Conservation (phyloP, 2,113 vertebrate species). For the Ailurus styani region DNA sequence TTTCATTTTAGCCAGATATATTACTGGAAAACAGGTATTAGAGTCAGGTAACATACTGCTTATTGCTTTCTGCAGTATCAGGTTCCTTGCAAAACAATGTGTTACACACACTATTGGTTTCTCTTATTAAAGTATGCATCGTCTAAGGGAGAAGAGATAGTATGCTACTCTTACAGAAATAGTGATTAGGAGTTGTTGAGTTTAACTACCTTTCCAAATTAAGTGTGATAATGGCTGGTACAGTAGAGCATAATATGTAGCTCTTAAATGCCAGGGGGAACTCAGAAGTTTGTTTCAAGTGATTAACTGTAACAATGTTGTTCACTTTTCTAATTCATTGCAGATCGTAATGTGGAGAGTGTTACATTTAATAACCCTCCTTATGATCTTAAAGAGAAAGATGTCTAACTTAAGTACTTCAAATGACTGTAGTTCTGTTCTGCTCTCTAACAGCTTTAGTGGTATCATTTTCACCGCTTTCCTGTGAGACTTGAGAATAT, state of each 20-base stretch:
- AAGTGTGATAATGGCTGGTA: not conserved
- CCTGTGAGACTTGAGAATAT: not conserved
- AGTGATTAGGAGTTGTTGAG: not conserved
- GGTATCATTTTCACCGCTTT: not conserved
- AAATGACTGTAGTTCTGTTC: not conserved
- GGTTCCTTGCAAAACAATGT: not conserved
- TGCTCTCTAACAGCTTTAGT: not conserved
- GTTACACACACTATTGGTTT: not conserved
- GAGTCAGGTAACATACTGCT: not conserved
- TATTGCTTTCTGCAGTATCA: not conserved
- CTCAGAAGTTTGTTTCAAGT: not conserved
- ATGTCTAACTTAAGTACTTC: constrained; percentile 2
- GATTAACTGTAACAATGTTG: not conserved
- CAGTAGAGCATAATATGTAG: not conserved
- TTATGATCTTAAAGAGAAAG: constrained; percentile 25
- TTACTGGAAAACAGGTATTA: not conserved
- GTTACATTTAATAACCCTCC: not conserved
- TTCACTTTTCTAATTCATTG: constrained; percentile 18
- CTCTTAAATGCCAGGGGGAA: constrained; percentile 6
- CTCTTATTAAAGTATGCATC: constrained; percentile 13
- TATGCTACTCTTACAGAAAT: not conserved
- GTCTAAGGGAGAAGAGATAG: not conserved
- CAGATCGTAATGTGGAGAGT: not conserved
- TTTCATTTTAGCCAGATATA: constrained; percentile 17
- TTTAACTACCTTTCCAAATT: constrained; percentile 38